Evolutionary conservation across 2,888 invertebrate species (phyloP), one percentile per base, ranked within the genome.

Genomic region (Cataglyphis albicans): DNA sequence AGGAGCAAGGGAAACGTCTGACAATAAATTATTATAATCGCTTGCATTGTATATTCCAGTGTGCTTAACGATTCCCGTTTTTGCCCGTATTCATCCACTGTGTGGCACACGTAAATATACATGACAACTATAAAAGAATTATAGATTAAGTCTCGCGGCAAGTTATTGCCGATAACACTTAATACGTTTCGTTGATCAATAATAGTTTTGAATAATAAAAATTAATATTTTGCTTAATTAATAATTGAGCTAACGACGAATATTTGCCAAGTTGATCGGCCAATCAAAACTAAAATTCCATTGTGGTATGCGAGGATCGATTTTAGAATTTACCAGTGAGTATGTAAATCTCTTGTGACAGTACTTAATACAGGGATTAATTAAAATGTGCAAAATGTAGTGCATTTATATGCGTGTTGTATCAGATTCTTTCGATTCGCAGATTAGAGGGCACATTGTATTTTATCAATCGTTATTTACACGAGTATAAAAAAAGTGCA

Each of bases 71-170:
- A 68, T 80, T 88, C 72, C 78, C 85, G 84, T 88, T 89, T 89
- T 88, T 89, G 83, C 84, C 86, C 88, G 78, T 83, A 85, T 89
- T 89, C 89, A 86, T 81, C 74, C 81, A 44, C 32, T 18, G 6
- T 18, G 6, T 25, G 29, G 29, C 29, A 55, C n/a, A 44, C 32
- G 29, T 18, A 2, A 72, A 44, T 38, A 32, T n/a, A n/a, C 21
- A 18, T 63, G 15, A 18, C 18, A 48, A 59, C 10, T 4, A 3
- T 48, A 52, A 75, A 21, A n/a, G 25, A 76, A 74, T 81, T 61
- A 63, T 38, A 74, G 32, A 65, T 75, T 6, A 10, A 48, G 48
- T 64, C 32, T 6, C 18, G 59, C 44, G 44, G 32, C 21, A 44
- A n/a, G 64, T 74, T 44, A 44, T 63, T n/a, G 4, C 29, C 61